Evolutionary conservation across 2,113 vertebrate genomes (phyloP), one percentile per base, ranked within the genome.

Genomic region (Epinephelus moara): DNA sequence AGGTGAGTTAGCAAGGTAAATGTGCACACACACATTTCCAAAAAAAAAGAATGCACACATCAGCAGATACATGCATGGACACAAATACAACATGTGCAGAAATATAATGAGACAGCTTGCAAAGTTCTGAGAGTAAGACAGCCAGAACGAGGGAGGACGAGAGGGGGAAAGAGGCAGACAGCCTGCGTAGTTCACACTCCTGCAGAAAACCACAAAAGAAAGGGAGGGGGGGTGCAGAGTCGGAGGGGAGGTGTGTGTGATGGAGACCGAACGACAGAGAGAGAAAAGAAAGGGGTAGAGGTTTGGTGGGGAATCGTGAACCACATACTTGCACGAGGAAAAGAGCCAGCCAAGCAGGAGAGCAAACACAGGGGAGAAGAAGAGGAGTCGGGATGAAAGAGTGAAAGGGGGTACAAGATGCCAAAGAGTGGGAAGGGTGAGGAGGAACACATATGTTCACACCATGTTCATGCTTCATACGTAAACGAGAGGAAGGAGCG

Each of bases 51-150:
- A 52, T 60, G 56, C 55, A 71, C 27, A 75, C 81, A 72, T 89
- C 87, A 86, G 87, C 85, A 80, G 70, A 75, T 67, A 68, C 74
- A 68, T 55, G 30, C 62, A 74, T 30, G 7, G 85, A 85, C 84
- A 55, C 42, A 86, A 72, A 81, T 25, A 42, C 45, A 85, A 79
- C 71, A 67, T n/a, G 78, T 53, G 47, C 61, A 56, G 42, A 81
- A 86, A 79, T 78, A 78, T 89, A 89, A 91, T 75, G 63, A 89
- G 87, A 82, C 57, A 56, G 59, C 56, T 77, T 55, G 80, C 56
- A 71, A 80, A 82, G 70, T 84, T 74, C 53, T 60, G 33, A 70
- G 55, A 63, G 49, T 47, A 19, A 70, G 53, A 64, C 23, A 27
- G 78, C 21, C 17, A 66, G 70, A 69, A 47, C 0, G 50, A 52